These are phyloP conservation scores for Popillia japonica DNA, from an alignment of 1,140 invertebrate genomes.

Conservation along the genomic window DNA sequence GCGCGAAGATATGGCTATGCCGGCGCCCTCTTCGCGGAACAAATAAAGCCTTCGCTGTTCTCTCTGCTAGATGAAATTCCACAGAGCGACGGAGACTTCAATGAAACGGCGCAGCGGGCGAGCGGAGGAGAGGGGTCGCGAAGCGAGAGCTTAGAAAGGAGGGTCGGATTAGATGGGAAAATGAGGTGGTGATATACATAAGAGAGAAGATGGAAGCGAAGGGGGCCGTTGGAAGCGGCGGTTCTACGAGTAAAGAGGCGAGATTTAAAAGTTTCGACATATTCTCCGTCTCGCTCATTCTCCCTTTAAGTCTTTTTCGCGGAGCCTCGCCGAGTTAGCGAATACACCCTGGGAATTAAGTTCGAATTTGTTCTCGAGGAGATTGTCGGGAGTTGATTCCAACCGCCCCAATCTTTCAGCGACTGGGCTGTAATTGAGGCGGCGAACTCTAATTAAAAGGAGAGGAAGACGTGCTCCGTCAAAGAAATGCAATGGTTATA, in stretches of 20 bases:
- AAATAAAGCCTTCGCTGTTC: background rate
- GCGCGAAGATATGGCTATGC: conserved; percentile 10
- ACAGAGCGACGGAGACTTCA: background rate
- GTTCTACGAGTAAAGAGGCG: background rate
- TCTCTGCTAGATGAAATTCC: conserved; percentile 24
- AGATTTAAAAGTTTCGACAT: conserved; percentile 28
- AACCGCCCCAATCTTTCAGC: no score
- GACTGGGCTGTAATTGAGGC: background rate
- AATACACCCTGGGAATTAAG: no score
- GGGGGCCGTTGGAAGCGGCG: no score
- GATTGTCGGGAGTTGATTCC: no score
- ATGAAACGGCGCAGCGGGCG: background rate
- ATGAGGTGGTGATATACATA: conserved; percentile 5
- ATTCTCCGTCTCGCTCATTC: no score
- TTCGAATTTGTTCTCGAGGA: no score
- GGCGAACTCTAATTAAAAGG: background rate
- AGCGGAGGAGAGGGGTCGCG: background rate
- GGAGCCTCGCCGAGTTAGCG: no score
- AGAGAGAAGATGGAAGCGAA: background rate
- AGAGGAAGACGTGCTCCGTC: background rate
- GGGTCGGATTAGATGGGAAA: background rate
- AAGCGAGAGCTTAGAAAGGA: background rate
- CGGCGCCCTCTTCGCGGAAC: background rate
- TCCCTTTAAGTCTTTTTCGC: no score
- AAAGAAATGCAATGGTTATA: background rate